Percentiles rank a stretch among this genome's conserved stretches.
phyloP scores from a whole-genome alignment of 2,888 invertebrate genomes.

The Teleiodes luculella region DNA sequence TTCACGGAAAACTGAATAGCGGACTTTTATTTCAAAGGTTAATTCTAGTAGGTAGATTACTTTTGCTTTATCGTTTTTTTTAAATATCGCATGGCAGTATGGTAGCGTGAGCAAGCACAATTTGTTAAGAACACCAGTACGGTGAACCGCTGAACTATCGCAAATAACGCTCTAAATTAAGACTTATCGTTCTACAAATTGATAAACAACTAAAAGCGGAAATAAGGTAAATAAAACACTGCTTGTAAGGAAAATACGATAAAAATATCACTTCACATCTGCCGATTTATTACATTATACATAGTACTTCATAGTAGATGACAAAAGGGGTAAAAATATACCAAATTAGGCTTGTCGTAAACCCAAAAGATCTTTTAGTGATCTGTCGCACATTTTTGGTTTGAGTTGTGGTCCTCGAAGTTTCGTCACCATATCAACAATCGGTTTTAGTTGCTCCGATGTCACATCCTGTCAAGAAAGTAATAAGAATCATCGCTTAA shows the following conservation, averaged over 20 bases:
- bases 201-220: constrained; percentile 34
- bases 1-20: too few relatives aligned
- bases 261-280: too few relatives aligned
- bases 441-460: constrained; percentile 48
- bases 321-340: too few relatives aligned
- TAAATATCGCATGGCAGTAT: constrained; percentile 37
- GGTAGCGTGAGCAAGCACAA: constrained; percentile 56
- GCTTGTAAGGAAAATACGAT: too few relatives aligned
- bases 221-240: neutral
- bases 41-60: constrained; percentile 28
- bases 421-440: constrained; percentile 42
- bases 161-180: constrained; percentile 52
- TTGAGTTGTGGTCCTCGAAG: constrained; percentile 52
- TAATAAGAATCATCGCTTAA: neutral
- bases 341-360: too few relatives aligned
- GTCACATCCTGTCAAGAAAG: constrained; percentile 42
- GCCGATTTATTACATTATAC: too few relatives aligned
- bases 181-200: constrained; percentile 51
- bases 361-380: constrained; percentile 33
- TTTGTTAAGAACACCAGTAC: constrained; percentile 45
- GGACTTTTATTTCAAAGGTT: constrained; percentile 13
- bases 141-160: constrained; percentile 29
- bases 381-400: constrained; percentile 50
- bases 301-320: too few relatives aligned
- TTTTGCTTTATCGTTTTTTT: constrained; percentile 44